Percentiles rank a stretch among this genome's conserved stretches.
phyloP scores from a whole-genome alignment of 2,797 vertebrate species.

The Esox masquinongy region DNA sequence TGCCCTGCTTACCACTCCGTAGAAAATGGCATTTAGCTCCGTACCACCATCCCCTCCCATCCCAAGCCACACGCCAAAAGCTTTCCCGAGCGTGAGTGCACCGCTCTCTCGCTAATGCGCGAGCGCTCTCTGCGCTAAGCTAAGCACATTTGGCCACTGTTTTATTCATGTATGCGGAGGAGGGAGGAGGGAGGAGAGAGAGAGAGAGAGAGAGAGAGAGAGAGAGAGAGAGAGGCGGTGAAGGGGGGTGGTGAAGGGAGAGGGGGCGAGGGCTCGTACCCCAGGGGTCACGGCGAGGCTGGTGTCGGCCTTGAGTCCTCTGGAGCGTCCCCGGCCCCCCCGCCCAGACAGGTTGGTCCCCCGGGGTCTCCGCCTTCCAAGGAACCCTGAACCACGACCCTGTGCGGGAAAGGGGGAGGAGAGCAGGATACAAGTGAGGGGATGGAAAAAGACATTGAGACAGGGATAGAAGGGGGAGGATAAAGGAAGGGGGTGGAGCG shows the following conservation, averaged over 20 bases:
- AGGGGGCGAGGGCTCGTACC: constrained; percentile 47
- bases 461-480: neutral
- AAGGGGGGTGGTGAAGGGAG: neutral
- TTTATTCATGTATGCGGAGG: constrained; percentile 40
- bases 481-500: neutral
- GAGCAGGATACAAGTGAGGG: neutral
- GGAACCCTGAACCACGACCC: constrained; percentile 95
- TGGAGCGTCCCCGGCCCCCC: constrained; percentile 89
- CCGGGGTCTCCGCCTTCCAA: constrained; percentile 87
- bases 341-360: constrained; percentile 86
- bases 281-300: constrained; percentile 80
- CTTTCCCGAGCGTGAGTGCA: constrained; percentile 28
- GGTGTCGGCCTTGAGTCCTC: constrained; percentile 82
- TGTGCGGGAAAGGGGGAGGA: constrained; percentile 44
- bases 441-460: neutral
- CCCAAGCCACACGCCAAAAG: neutral
- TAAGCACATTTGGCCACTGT: constrained; percentile 39
- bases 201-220: neutral
- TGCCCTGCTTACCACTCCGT: neutral
- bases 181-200: neutral
- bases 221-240: neutral
- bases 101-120: constrained; percentile 24
- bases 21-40: neutral
- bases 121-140: constrained; percentile 22
- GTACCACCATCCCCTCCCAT: neutral